Percentiles rank a stretch among this genome's conserved stretches.
Evolutionary conservation across 2,113 vertebrate species (phyloP).

Genomic region (Numenius arquata): DNA sequence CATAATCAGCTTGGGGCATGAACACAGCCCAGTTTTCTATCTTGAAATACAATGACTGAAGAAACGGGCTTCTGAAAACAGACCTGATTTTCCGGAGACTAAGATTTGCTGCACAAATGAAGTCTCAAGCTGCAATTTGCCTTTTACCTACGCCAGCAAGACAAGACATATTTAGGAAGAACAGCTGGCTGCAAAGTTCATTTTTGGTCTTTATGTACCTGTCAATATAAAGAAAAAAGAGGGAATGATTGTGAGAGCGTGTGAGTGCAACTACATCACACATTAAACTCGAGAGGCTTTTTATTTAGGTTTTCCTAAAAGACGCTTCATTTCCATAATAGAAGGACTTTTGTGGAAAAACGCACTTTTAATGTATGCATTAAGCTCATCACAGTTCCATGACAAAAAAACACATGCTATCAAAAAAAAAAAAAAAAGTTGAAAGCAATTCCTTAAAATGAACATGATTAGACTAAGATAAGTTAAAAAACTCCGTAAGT

Average conservation of each 20-base stretch:
- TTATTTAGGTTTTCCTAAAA: neutral
- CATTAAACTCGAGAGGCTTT: neutral
- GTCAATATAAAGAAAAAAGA: slow-evolving; percentile 9
- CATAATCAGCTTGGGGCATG: neutral
- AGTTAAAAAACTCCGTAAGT: neutral
- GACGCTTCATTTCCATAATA: neutral
- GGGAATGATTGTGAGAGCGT: neutral
- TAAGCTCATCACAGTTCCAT: neutral
- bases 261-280: neutral
- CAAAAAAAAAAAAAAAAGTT: neutral
- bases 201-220: slow-evolving; percentile 5
- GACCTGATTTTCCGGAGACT: neutral
- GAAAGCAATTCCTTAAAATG: neutral
- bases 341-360: neutral
- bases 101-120: neutral
- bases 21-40: neutral
- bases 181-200: neutral
- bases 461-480: neutral
- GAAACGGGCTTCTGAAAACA: neutral
- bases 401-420: neutral
- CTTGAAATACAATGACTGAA: neutral
- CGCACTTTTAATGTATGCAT: neutral
- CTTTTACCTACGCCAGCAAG: neutral
- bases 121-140: neutral
- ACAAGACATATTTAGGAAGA: slow-evolving; percentile 1